Evolutionary conservation across 2,888 invertebrate genomes (phyloP).

Genomic region (Himalopsyche kuldschensis): DNA sequence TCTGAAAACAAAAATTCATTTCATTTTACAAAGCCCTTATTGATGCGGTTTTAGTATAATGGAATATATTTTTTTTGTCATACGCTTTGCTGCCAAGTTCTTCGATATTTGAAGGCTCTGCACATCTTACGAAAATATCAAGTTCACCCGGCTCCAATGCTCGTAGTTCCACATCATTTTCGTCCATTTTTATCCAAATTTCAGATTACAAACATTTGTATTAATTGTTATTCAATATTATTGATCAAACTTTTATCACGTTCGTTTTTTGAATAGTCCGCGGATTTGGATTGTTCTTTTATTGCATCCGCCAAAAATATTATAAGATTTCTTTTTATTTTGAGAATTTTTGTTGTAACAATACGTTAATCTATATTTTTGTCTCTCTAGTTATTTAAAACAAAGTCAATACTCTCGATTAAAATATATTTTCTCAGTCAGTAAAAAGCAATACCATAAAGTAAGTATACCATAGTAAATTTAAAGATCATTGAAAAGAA

Average conservation of each 20-base stretch:
- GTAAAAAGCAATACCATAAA: neutral
- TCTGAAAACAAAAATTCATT: conserved; percentile 47
- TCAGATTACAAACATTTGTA: neutral
- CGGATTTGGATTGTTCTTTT: neutral
- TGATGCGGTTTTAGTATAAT: neutral
- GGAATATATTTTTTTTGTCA: neutral
- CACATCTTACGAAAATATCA: conserved; percentile 72
- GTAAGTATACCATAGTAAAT: neutral
- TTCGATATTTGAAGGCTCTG: conserved; percentile 66
- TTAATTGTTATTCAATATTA: neutral
- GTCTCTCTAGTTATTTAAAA: too few species aligned
- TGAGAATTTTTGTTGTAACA: too few species aligned
- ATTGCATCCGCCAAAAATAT: neutral
- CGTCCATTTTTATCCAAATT: neutral
- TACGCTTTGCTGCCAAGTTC: conserved; percentile 66
- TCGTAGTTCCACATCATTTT: conserved; percentile 3
- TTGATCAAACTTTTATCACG: neutral
- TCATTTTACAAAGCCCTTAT: neutral
- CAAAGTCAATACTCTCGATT: too few species aligned
- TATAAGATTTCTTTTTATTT: neutral
- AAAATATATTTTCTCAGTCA: too few species aligned
- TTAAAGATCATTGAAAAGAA: neutral
- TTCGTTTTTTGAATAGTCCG: neutral
- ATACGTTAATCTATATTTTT: too few species aligned
- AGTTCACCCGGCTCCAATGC: conserved; percentile 70